A percentile compares a stretch with the other conserved stretches of the same genome.
Evolutionary conservation across 2,797 vertebrate species (phyloP).

Genomic region (Sphenopsis melanotis): DNA sequence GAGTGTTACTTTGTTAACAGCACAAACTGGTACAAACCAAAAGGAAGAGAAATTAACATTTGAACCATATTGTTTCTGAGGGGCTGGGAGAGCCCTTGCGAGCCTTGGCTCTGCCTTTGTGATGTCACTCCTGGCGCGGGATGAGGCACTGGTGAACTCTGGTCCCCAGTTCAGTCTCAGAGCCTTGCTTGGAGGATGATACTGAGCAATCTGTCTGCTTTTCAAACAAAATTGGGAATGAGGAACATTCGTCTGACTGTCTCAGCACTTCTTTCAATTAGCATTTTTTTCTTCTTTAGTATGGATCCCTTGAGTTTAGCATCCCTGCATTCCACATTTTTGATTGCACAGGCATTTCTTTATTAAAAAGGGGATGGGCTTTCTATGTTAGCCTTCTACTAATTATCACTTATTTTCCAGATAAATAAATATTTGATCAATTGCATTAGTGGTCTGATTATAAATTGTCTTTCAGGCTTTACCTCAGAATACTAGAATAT

Average conservation of each 20-base stretch:
- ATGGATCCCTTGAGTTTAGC: constrained; percentile 25
- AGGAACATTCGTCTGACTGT: not conserved
- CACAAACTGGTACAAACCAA: constrained; percentile 61
- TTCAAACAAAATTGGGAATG: not conserved
- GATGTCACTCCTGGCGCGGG: not conserved
- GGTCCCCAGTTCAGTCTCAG: not conserved
- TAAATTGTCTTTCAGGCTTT: constrained; percentile 1
- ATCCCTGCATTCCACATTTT: not conserved
- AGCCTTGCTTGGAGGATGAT: not conserved
- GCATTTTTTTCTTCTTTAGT: constrained; percentile 4
- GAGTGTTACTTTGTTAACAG: constrained; percentile 69
- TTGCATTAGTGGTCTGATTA: not conserved
- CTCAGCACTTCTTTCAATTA: constrained; percentile 8
- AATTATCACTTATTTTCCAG: constrained; percentile 39
- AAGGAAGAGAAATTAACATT: constrained; percentile 69
- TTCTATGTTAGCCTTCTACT: not conserved
- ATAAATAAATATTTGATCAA: constrained; percentile 51
- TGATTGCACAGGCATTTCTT: not conserved
- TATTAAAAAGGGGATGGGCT: not conserved
- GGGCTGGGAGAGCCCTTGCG: constrained; percentile 5
- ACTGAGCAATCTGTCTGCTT: not conserved
- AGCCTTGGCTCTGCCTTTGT: not conserved
- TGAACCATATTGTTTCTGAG: constrained; percentile 60
- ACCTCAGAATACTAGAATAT: not conserved
- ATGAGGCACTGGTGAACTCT: not conserved